These are phyloP conservation scores for Listronotus bonariensis DNA, from an alignment of 1,140 invertebrate species.

Conservation along the genomic window DNA sequence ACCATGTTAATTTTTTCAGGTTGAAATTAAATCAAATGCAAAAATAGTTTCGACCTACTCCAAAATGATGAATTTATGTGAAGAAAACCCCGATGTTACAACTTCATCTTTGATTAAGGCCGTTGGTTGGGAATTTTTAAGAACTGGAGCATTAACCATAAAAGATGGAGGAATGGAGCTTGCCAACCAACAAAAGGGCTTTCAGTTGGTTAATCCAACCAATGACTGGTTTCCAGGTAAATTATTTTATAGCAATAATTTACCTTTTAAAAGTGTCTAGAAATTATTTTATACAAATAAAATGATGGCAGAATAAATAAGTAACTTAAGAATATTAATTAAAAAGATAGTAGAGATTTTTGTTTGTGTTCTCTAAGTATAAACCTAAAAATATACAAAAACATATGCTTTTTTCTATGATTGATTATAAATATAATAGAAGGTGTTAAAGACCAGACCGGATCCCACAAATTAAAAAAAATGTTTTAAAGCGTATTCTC, in stretches of 20 bases:
- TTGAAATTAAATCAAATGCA: slow-evolving; percentile 64
- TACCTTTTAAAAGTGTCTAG: too few relatives aligned
- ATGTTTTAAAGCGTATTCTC: too few relatives aligned
- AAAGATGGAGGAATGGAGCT: slow-evolving; percentile 71
- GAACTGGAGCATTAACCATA: slow-evolving; percentile 67
- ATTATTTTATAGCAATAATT: background rate
- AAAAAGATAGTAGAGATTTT: too few relatives aligned
- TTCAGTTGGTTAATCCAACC: slow-evolving; percentile 83
- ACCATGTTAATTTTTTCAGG: slow-evolving; percentile 51
- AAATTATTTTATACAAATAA: background rate
- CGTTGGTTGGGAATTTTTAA: slow-evolving; percentile 81
- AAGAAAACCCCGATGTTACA: slow-evolving; percentile 71
- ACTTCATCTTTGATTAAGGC: slow-evolving; percentile 72
- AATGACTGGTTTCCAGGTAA: slow-evolving; percentile 85
- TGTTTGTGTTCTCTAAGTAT: too few relatives aligned
- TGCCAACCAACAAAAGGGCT: slow-evolving; percentile 74
- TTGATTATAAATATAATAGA: too few relatives aligned
- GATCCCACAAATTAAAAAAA: too few relatives aligned
- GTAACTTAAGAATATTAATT: too few relatives aligned
- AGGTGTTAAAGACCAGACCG: too few relatives aligned
- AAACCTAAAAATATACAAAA: too few relatives aligned
- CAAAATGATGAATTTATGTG: slow-evolving; percentile 77
- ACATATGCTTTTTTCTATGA: too few relatives aligned
- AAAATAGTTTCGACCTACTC: slow-evolving; percentile 55
- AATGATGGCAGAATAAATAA: too few relatives aligned